Evolutionary conservation across 2,888 invertebrate genomes (phyloP).

Genomic region (Scaptodrosophila latifasciaeformis): DNA sequence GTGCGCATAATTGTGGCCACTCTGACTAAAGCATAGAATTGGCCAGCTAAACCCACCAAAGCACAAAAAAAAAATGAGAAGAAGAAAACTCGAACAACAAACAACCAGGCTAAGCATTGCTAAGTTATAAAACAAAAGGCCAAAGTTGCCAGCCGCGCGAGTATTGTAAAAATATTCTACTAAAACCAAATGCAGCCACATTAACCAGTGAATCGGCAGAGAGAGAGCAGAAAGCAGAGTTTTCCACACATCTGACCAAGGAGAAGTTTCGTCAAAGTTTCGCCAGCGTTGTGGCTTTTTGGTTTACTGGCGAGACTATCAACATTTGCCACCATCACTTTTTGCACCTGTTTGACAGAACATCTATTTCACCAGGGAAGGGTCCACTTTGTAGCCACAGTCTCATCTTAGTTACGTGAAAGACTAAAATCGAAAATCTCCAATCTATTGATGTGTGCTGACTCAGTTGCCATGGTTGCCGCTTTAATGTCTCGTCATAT

Average conservation of each 20-base stretch:
- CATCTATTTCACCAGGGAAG: too few relatives aligned
- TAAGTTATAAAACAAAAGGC: constrained; percentile 48
- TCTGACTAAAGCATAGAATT: constrained; percentile 7
- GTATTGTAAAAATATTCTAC: constrained; percentile 50
- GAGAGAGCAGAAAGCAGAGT: too few relatives aligned
- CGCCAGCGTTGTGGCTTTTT: constrained; percentile 28
- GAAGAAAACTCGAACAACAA: constrained; percentile 42
- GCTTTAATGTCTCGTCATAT: constrained; percentile 13
- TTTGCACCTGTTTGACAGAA: constrained; percentile 28
- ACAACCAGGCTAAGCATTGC: constrained; percentile 27
- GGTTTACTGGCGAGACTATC: constrained; percentile 8
- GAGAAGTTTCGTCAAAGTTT: constrained; percentile 27
- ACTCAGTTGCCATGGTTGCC: constrained; percentile 22
- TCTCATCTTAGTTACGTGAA: too few relatives aligned
- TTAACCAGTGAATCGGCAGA: constrained; percentile 39
- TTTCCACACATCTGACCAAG: background rate
- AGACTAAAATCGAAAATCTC: constrained; percentile 32
- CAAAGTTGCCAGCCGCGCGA: constrained; percentile 25
- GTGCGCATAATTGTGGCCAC: constrained; percentile 57
- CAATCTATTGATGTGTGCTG: constrained; percentile 39
- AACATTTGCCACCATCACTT: constrained; percentile 27
- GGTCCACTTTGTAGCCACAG: too few relatives aligned
- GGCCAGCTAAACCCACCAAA: constrained; percentile 10
- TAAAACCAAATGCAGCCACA: constrained; percentile 47
- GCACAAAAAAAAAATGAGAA: constrained; percentile 17